Conservation (phyloP, 2,888 invertebrate species). For the Phortica magna region DNA sequence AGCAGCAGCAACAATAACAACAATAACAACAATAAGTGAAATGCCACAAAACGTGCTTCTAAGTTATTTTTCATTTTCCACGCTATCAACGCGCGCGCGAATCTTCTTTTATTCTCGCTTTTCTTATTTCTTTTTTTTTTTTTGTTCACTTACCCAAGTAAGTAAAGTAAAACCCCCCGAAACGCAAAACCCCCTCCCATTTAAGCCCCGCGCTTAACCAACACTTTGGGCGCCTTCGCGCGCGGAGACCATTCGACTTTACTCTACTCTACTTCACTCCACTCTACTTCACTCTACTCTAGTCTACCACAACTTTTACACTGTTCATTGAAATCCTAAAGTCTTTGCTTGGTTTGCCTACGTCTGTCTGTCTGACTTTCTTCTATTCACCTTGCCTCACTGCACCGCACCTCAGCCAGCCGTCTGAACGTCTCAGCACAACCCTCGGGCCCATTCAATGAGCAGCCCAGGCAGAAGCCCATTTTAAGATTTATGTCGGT, state of each 20-base stretch:
- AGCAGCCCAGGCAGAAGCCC: slow-evolving; percentile 41
- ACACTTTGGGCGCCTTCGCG: too few species aligned
- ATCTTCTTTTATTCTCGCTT: not conserved
- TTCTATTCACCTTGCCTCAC: not conserved
- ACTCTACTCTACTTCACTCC: too few species aligned
- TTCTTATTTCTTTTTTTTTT: not conserved
- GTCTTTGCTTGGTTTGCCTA: not conserved
- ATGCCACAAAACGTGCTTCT: slow-evolving; percentile 72
- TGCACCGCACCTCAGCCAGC: slow-evolving; percentile 21
- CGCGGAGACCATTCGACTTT: too few species aligned
- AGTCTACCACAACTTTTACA: too few species aligned
- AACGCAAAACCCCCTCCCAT: too few species aligned
- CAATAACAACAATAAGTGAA: slow-evolving; percentile 30
- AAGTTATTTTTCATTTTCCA: slow-evolving; percentile 70
- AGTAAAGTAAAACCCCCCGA: too few species aligned
- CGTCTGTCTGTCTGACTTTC: not conserved
- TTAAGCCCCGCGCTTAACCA: too few species aligned
- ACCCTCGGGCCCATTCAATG: slow-evolving; percentile 25
- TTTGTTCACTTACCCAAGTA: too few species aligned
- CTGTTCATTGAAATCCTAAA: too few species aligned
- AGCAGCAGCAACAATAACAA: slow-evolving; percentile 31
- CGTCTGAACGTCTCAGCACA: slow-evolving; percentile 19
- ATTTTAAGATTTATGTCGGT: slow-evolving; percentile 77
- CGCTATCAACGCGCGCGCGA: slow-evolving; percentile 21
- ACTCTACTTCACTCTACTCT: too few species aligned